Conservation (phyloP, 2,888 invertebrate genomes). For the Trachelus troglodyta region DNA sequence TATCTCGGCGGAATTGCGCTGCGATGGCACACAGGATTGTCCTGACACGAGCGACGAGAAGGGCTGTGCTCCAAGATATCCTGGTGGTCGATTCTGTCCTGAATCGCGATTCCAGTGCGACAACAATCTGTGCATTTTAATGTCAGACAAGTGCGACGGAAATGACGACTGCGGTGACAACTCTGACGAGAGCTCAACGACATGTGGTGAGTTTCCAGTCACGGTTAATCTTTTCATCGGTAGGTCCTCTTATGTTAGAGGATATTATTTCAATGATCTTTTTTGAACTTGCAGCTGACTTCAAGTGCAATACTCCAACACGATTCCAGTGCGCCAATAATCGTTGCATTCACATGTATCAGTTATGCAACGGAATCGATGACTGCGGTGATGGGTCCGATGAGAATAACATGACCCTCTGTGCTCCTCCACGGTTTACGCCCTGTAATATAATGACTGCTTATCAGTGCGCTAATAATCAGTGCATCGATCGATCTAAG, state of each 20-base stretch:
- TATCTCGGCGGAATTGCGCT: constrained; percentile 87
- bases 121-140: constrained; percentile 91
- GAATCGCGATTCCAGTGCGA: constrained; percentile 91
- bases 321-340: constrained; percentile 93
- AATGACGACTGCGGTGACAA: constrained; percentile 93
- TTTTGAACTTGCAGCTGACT: constrained; percentile 70
- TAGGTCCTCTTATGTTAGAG: not conserved
- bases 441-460: constrained; percentile 83
- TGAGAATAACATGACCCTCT: constrained; percentile 94
- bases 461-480: constrained; percentile 89
- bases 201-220: constrained; percentile 71
- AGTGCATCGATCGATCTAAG: constrained; percentile 82
- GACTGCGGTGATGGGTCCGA: constrained; percentile 96
- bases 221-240: not conserved
- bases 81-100: constrained; percentile 89
- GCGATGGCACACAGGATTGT: constrained; percentile 91
- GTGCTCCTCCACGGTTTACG: constrained; percentile 76
- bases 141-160: constrained; percentile 92
- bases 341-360: constrained; percentile 85
- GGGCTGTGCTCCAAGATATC: constrained; percentile 89
- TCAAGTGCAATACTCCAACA: constrained; percentile 85
- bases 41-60: constrained; percentile 90
- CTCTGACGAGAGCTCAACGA: constrained; percentile 84
- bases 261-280: not conserved
- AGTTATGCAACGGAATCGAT: constrained; percentile 90